A percentile compares a stretch with the other conserved stretches of the same genome.
Evolutionary conservation across 2,888 invertebrate genomes (phyloP).

Genomic region (Apamea crenata): DNA sequence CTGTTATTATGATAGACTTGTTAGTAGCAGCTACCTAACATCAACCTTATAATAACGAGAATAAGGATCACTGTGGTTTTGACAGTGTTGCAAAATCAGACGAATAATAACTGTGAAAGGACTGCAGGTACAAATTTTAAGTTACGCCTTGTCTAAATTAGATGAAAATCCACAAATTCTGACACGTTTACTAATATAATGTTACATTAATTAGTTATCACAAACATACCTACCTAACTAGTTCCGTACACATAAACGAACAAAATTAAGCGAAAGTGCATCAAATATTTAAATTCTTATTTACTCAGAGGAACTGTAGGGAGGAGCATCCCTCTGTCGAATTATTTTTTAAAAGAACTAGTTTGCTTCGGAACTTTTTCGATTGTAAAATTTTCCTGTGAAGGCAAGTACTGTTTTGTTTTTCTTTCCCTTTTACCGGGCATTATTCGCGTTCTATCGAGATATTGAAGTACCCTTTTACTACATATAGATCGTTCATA

Average conservation of each 20-base stretch:
- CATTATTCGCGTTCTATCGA: slow-evolving; percentile 22
- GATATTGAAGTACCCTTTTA: neutral
- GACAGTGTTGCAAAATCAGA: too few relatives aligned
- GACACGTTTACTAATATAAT: neutral
- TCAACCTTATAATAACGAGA: too few relatives aligned
- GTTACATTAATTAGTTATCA: neutral
- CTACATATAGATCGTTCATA: neutral
- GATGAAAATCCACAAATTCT: neutral
- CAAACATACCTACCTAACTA: neutral
- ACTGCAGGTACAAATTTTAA: neutral
- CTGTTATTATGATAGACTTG: too few relatives aligned
- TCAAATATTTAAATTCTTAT: slow-evolving; percentile 29
- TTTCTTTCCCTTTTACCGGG: slow-evolving; percentile 21
- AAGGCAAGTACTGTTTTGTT: slow-evolving; percentile 28
- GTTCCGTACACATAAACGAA: neutral
- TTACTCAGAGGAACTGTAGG: neutral
- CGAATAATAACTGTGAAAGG: neutral
- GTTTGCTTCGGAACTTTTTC: slow-evolving; percentile 34
- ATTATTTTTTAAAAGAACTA: slow-evolving; percentile 36
- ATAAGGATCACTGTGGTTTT: too few relatives aligned
- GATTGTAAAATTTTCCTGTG: slow-evolving; percentile 44
- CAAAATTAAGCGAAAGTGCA: neutral
- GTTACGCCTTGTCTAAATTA: neutral
- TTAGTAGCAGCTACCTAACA: too few relatives aligned
- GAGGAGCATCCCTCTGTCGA: slow-evolving; percentile 4